Base-by-base conservation (phyloP, 2,888 invertebrate genomes). In the Cotesia congregata region DNA sequence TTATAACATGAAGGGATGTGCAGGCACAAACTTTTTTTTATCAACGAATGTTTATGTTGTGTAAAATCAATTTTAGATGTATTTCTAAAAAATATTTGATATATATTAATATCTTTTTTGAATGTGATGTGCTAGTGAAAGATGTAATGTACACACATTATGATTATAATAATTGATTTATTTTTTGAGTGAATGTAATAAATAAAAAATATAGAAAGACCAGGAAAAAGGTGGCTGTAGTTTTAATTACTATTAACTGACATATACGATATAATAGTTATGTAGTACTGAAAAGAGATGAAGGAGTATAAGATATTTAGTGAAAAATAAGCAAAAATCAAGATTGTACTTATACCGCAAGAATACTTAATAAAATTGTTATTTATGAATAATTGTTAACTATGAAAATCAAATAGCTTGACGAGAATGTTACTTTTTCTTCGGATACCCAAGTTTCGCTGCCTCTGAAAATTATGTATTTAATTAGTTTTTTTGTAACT, bases 361-460 rank as follows among this genome's bases (percentile, higher is more conserved):
- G 30, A 30, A 30, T 30, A 30, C 20, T 20, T 20, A 30, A 30
- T 30, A 30, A 30, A 30, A 30, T 30, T 30, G 30, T 30, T 30
- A 30, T 30, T 2, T 30, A 30, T 30, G 50, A 12, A 50, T 50
- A 12, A 50, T 7, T 6, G 12, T 50, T 1, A 50, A 12, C 12
- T 7, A 12, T 3, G 12, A 50, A 50, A 50, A 7, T 50, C 12
- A 4, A 50, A 7, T 67, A 12, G 5, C 41, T 60, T 67, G 5
- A 67, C 12, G 3, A 40, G 6, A 40, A n/a, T 39, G 12, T 67
- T 76, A 67, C 30, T 50, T 76, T 87, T 85, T 91, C 86, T 86
- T 90, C 7, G 86, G 85, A 80, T 92, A 93, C 39, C 93, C 93
- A 82, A 91, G 92, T 6, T 91, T 91, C 82, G 91, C 91, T n/a